Evolutionary conservation across 1,140 invertebrate genomes (phyloP), one percentile per base, ranked within the genome.

Genomic region (Triops longicaudatus): DNA sequence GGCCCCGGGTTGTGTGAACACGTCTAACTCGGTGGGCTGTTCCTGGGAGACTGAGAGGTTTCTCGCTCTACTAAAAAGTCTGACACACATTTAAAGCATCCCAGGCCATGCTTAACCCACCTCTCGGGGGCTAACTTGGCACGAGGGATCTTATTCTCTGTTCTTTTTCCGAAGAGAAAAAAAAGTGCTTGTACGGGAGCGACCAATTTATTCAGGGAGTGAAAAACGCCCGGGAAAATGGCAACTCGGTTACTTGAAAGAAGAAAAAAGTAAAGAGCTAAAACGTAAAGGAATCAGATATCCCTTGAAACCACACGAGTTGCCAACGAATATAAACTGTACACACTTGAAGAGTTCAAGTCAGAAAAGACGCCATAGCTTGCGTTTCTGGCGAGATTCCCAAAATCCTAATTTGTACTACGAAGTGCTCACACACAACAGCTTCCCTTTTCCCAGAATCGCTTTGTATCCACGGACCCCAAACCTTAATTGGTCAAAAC

Each of bases 401-500:
- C 50, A 63, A 63, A 63, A 63, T 63, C 14, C 50, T 63, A 3
- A 63, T 63, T 63, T 63, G 50, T 63, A 63, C 50, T 37, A 37
- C 31, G 31, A 22, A 63, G 50, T 63, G n/a, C 50, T 63, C 50
- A 63, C 50, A n/a, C 50, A 63, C 14, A n/a, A 17, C 50, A 63
- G 22, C 50, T 63, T 63, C 50, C 50, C 50, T 22, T 63, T 63
- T 63, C 50, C 22, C 17, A 63, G 50, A 63, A 63, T 63, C 50
- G 50, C 50, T 17, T 22, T 63, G 50, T 17, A 63, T 63, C 50
- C 50, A 63, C 17, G 50, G 50, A 63, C 50, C n/a, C 31, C 50
- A 63, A 14, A 63, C 50, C 50, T 63, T 63, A 63, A 63, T 63
- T 63, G 50, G 50, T 22, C 50, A 63, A 63, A 63, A 22, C 31